Evolutionary conservation across 23 tunicate genomes (phyloP).

Genomic region (Styela plicata): DNA sequence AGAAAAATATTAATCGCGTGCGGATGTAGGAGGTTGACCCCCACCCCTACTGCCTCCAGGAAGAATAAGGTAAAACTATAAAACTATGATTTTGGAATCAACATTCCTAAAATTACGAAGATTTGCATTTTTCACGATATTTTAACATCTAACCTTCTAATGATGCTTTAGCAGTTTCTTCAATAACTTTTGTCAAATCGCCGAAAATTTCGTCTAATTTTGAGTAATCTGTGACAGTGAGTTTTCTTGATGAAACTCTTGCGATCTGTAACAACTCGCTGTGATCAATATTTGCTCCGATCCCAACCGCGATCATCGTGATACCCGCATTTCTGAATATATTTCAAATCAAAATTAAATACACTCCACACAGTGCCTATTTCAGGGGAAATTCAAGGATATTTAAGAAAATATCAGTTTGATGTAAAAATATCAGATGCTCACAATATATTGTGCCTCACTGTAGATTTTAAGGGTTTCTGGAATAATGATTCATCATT

Average conservation of each 20-base stretch:
- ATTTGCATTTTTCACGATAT: not conserved
- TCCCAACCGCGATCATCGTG: constrained; percentile 22
- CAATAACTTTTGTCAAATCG: not conserved
- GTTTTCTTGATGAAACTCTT: not conserved
- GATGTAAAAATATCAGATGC: too few species aligned
- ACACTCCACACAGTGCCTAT: too few species aligned
- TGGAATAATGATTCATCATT: too few species aligned
- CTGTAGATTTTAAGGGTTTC: too few species aligned
- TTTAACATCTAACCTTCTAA: constrained; percentile 26
- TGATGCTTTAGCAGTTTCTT: not conserved
- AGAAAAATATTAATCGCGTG: too few species aligned
- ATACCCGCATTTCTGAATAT: constrained; percentile 12
- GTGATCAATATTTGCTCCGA: constrained; percentile 1
- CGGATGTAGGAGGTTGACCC: too few species aligned
- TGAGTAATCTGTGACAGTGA: not conserved
- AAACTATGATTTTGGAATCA: too few species aligned
- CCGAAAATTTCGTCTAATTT: not conserved
- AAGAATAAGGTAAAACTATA: too few species aligned
- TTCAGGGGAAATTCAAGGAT: not conserved
- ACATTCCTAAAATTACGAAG: too few species aligned
- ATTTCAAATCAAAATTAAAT: not conserved
- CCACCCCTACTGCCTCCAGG: too few species aligned
- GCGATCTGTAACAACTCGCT: constrained; percentile 14
- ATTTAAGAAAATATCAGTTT: not conserved
- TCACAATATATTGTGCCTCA: too few species aligned